phyloP scores from a whole-genome alignment of 2,888 invertebrate species.

The Eudasyphora cyanicolor region DNA sequence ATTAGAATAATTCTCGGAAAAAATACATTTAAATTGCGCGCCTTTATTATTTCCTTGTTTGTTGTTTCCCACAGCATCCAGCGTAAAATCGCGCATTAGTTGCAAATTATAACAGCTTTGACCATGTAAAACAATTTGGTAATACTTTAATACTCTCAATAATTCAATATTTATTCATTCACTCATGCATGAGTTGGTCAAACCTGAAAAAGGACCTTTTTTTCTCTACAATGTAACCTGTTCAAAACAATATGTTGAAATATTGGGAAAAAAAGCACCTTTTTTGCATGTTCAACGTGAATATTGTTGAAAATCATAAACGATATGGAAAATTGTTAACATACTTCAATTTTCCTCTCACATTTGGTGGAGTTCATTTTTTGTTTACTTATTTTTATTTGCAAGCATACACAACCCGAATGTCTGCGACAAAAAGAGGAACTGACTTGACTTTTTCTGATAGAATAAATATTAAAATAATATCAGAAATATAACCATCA shows the following conservation, averaged over 20 bases:
- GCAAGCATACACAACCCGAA: neutral
- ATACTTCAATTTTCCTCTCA: neutral
- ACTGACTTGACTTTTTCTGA: neutral
- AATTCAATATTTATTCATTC: neutral
- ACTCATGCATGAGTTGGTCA: neutral
- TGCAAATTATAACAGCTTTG: neutral
- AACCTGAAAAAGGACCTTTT: too few relatives aligned
- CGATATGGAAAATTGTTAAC: neutral
- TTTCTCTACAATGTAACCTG: too few relatives aligned
- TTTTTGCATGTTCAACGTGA: neutral
- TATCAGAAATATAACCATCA: neutral
- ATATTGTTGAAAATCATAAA: neutral
- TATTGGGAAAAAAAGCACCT: too few relatives aligned
- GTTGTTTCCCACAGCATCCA: neutral
- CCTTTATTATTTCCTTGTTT: too few relatives aligned
- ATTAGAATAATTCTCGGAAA: too few relatives aligned
- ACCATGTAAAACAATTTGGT: neutral
- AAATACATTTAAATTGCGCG: too few relatives aligned
- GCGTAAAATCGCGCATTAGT: neutral
- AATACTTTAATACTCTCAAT: conserved; percentile 11
- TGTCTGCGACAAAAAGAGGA: neutral
- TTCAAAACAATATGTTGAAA: too few relatives aligned
- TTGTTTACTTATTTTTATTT: neutral
- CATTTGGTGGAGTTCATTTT: neutral
- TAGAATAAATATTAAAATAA: neutral